A percentile compares a stretch with the other conserved stretches of the same genome.
Evolutionary conservation across 2,113 vertebrate genomes (phyloP).

Genomic region (Notothenia rossii): DNA sequence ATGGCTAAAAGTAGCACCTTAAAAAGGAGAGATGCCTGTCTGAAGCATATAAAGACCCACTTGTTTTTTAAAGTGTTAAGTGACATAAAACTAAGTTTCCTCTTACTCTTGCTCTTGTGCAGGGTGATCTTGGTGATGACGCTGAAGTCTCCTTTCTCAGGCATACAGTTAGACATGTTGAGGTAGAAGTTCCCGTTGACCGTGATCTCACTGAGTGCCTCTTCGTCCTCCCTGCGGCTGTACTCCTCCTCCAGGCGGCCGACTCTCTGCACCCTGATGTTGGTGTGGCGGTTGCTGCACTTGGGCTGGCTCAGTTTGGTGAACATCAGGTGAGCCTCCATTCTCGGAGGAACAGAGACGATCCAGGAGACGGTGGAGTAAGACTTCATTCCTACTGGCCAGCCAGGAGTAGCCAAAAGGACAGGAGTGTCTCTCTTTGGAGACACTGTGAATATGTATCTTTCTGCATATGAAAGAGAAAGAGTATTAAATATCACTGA

Average conservation of each 20-base stretch:
- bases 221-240: slow-evolving; percentile 86
- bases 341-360: slow-evolving; percentile 78
- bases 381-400: slow-evolving; percentile 83
- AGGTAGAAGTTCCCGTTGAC: slow-evolving; percentile 88
- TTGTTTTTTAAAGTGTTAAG: too few species aligned
- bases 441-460: slow-evolving; percentile 86
- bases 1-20: too few species aligned
- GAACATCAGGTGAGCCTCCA: slow-evolving; percentile 85
- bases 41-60: too few species aligned
- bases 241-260: slow-evolving; percentile 58
- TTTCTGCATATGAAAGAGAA: slow-evolving; percentile 80
- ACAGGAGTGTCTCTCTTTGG: slow-evolving; percentile 77
- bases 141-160: slow-evolving; percentile 76
- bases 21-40: too few species aligned
- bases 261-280: slow-evolving; percentile 81
- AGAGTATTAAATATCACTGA: background rate
- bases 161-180: slow-evolving; percentile 92
- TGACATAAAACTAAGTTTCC: background rate
- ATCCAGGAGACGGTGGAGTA: slow-evolving; percentile 90
- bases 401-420: slow-evolving; percentile 87
- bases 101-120: slow-evolving; percentile 51
- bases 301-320: slow-evolving; percentile 80
- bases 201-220: slow-evolving; percentile 69
- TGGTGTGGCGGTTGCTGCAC: slow-evolving; percentile 82
- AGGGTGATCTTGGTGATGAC: slow-evolving; percentile 86